Conservation (phyloP, 2,888 invertebrate species). For the Argyresthia albistria region DNA sequence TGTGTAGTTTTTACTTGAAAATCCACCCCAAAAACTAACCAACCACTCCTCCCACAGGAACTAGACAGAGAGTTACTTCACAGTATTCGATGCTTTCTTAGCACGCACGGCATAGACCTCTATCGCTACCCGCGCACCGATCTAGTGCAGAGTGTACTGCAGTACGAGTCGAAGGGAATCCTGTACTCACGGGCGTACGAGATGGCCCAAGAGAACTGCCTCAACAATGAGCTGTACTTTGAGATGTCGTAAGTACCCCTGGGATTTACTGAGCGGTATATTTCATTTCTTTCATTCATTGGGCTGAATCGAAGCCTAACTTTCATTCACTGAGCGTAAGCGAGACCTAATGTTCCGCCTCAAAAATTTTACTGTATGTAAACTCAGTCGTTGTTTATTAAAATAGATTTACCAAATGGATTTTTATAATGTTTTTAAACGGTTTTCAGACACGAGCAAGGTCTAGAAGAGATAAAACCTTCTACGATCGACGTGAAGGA, state of each 20-base stretch:
- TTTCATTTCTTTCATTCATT: no score
- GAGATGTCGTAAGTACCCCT: slow-evolving; percentile 66
- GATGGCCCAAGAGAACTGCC: slow-evolving; percentile 56
- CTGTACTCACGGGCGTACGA: slow-evolving; percentile 70
- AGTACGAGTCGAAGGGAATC: slow-evolving; percentile 71
- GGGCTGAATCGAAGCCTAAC: no score
- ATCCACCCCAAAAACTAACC: not conserved
- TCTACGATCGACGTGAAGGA: slow-evolving; percentile 71
- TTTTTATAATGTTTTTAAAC: not conserved
- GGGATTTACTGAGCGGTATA: no score
- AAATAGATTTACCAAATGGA: not conserved
- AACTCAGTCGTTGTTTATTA: no score
- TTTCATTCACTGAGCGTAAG: no score
- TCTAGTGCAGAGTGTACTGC: slow-evolving; percentile 79
- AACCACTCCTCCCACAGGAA: slow-evolving; percentile 32
- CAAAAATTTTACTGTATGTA: no score
- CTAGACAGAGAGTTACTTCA: slow-evolving; percentile 52
- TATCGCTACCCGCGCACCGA: slow-evolving; percentile 75
- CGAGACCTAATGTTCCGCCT: no score
- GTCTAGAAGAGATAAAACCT: slow-evolving; percentile 57
- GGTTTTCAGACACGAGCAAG: slow-evolving; percentile 51
- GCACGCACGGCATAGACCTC: slow-evolving; percentile 74
- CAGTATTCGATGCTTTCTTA: slow-evolving; percentile 74
- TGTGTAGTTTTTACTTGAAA: not conserved
- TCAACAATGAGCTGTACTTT: slow-evolving; percentile 72